These are phyloP conservation scores for Oenanthe oenanthe DNA, from an alignment of 2,113 vertebrate genomes.

Conservation along the genomic window DNA sequence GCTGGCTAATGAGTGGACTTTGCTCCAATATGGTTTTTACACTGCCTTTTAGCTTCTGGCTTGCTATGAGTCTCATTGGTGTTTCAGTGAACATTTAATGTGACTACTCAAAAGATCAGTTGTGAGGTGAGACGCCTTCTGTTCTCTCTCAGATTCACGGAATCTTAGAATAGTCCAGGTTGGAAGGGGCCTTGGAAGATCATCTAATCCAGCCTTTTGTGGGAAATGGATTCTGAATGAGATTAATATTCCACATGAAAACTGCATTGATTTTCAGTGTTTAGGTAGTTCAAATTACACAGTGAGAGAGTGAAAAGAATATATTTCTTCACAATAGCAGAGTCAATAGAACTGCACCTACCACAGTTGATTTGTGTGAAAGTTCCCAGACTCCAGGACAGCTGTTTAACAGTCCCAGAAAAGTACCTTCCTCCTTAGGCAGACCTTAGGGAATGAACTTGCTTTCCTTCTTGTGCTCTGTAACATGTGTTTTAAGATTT, in stretches of 20 bases:
- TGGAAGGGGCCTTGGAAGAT: not conserved
- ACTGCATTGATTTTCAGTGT: not conserved
- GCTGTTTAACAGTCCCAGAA: not conserved
- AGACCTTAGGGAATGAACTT: not conserved
- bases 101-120: not conserved
- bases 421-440: not conserved
- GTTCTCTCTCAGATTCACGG: not conserved
- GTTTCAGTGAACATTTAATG: not conserved
- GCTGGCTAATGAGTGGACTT: not conserved
- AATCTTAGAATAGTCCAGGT: not conserved
- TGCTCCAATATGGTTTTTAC: not conserved
- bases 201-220: not conserved
- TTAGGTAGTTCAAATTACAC: not conserved
- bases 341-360: not conserved
- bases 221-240: not conserved
- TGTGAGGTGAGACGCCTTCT: not conserved
- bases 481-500: not conserved
- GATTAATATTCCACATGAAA: not conserved
- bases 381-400: not conserved
- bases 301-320: not conserved
- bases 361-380: not conserved
- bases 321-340: not conserved
- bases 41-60: not conserved
- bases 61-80: not conserved
- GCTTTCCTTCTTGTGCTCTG: not conserved